Base-by-base conservation (phyloP, 2,113 vertebrate species). In the Lycaon pictus region DNA sequence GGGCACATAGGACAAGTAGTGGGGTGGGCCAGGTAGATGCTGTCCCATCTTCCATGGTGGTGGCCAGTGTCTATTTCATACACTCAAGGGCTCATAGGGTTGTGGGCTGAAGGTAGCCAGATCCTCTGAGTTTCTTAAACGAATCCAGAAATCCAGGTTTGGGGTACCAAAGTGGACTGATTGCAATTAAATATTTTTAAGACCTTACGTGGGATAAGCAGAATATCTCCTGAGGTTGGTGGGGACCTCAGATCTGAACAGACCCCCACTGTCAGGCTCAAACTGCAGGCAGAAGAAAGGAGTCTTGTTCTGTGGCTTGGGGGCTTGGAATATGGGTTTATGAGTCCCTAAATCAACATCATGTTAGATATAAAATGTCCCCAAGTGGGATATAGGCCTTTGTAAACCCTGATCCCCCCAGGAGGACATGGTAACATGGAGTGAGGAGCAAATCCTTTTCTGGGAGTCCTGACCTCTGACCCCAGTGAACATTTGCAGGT, bases 41-140 rank as follows among this genome's bases (percentile, higher is more conserved):
- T 16, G 11, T 51, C 63, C 58, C 11, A 1, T 51, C 19, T 74
- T 15, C 35, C 0, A 0, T 12, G 5, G 29, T n/a, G 20, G 35
- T 1, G 17, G 74, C 12, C 56, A 19, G 7, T 53, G n/a, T 56
- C 67, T 53, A 37, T 80, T 60, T 62, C 56, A 76, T 77, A 90
- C 29, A 12, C 37, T 84, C 23, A 32, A 55, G 9, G 63, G 67
- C 85, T 80, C 53, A 48, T 15, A 27, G 10, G 20, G 6, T 10
- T 0, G 3, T 71, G 51, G 79, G 29, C 43, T 13, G 69, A 74
- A 69, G 23, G 72, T 71, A 11, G 74, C 51, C 74, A 51, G 4
- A 43, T 56, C 32, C 15, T 67, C 32, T 88, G 58, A 15, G 32
- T 80, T 71, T 37, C 56, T 86, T 53, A 53, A 89, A 53, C 89